Base-by-base conservation (phyloP, 2,888 invertebrate genomes). In the Caenorhabditis parvicauda region DNA sequence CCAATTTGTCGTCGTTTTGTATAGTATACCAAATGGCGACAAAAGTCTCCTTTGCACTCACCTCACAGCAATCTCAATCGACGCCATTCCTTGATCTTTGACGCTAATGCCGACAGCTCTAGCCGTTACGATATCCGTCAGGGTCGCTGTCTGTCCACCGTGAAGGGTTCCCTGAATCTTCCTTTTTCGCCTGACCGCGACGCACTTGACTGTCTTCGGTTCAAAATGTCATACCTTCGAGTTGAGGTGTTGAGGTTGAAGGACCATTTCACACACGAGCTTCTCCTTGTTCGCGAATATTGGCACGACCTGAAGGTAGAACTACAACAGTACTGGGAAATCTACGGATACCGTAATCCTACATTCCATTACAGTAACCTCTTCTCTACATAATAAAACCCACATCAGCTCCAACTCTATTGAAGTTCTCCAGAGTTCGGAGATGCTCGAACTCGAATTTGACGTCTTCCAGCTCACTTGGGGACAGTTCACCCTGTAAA, bases 81-180 rank as follows among this genome's bases (percentile, higher is more conserved):
- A 74, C 5, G 71, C 75, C 68, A 74, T 72, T 51, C 75, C 74
- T 43, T 64, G 53, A 50, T 70, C 66, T 46, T 64, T 68, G 9
- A 72, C 67, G 3, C 72, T 64, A 27, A 77, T 59, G 35, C 73
- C 72, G 25, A 75, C 64, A 12, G 70, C 70, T 22, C 75, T 51
- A n/a, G 75, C 74, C 1, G 76, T 77, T 29, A 76, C 55, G 22
- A 78, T 74, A 46, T 78, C 78, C 6, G 74, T 72, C 43, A 78
- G 56, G 9, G 73, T 60, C 6, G 78, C 78, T 2, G 75, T 70
- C 37, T 71, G 69, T 7, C 78, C 77, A 35, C 76, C 76, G 55
- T 77, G 76, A n/a, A 77, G 56, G 2, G 77, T 74, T 35, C 75
- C 76, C 65, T 70, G 38, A 42, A 54, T 43, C 41, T 32, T 4